Evolutionary conservation across 1,140 invertebrate species (phyloP).

Genomic region (Paraescarpia echinospica): DNA sequence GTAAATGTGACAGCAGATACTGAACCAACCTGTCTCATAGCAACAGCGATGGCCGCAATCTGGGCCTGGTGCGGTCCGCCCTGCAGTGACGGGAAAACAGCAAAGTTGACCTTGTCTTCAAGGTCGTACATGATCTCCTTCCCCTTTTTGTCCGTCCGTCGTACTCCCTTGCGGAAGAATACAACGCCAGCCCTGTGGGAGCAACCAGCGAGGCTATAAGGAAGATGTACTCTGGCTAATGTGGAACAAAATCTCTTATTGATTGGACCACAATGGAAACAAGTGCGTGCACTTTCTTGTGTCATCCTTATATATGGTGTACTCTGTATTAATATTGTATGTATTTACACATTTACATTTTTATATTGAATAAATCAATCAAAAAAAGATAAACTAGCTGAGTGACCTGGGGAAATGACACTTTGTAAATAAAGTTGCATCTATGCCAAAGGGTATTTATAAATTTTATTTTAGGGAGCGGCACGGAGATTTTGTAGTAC

Average conservation of each 20-base stretch:
- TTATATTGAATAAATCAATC: too few relatives aligned
- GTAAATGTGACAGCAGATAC: neutral
- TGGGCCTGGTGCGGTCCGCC: constrained; percentile 94
- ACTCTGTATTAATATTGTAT: too few relatives aligned
- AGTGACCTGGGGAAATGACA: too few relatives aligned
- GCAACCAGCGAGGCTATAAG: neutral
- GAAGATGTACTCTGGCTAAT: neutral
- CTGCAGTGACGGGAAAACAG: constrained; percentile 90
- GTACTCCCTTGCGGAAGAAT: constrained; percentile 81
- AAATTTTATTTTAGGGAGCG: too few relatives aligned
- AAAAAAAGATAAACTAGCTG: too few relatives aligned
- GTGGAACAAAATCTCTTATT: neutral
- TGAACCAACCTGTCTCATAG: constrained; percentile 76
- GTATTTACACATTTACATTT: too few relatives aligned
- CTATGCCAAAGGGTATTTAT: too few relatives aligned
- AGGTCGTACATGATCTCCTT: constrained; percentile 73
- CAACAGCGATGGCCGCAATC: constrained; percentile 81
- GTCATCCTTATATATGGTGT: too few relatives aligned
- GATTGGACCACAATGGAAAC: too few relatives aligned
- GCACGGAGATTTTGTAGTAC: too few relatives aligned
- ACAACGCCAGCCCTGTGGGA: constrained; percentile 67
- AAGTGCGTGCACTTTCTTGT: too few relatives aligned
- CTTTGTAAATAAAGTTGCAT: too few relatives aligned
- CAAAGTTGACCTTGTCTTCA: constrained; percentile 84
- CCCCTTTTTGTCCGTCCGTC: constrained; percentile 28